Conservation (phyloP, 2,888 invertebrate species). For the Carterocephalus palaemon region DNA sequence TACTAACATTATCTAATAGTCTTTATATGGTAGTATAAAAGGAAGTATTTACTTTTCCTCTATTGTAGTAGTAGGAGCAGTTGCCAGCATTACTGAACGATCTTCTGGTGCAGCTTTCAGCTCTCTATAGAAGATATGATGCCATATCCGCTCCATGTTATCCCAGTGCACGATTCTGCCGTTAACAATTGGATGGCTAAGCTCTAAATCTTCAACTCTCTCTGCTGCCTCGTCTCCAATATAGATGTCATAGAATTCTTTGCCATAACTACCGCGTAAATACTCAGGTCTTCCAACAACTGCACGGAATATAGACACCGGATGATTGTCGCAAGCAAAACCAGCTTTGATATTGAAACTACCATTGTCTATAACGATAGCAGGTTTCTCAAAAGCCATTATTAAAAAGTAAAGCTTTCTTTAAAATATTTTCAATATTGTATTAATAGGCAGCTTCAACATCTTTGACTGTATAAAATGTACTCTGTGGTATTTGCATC, state of each 20-base stretch:
- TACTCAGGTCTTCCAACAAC: conserved; percentile 58
- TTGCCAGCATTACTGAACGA: conserved; percentile 49
- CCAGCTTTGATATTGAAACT: conserved; percentile 61
- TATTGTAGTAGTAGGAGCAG: conserved; percentile 42
- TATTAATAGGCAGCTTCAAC: background rate
- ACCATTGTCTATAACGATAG: conserved; percentile 62
- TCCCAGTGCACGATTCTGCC: conserved; percentile 64
- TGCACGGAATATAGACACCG: conserved; percentile 59
- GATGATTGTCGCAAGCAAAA: conserved; percentile 67
- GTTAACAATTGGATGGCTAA: conserved; percentile 45
- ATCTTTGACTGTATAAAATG: too few species aligned
- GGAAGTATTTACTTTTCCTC: conserved; percentile 63
- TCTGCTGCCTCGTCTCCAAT: conserved; percentile 53
- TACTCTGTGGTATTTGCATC: too few species aligned
- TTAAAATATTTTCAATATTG: background rate
- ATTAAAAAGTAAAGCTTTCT: background rate
- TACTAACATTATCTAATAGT: too few species aligned
- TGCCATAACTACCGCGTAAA: conserved; percentile 51
- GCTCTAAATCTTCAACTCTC: conserved; percentile 43
- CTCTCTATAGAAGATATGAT: conserved; percentile 59
- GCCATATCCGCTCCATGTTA: conserved; percentile 66
- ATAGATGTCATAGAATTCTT: conserved; percentile 53
- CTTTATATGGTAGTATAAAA: too few species aligned
- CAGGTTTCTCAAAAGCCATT: conserved; percentile 60
- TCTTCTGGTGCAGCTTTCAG: conserved; percentile 66